Evolutionary conservation across 2,113 vertebrate species (phyloP).

Genomic region (Pseudorectes ferrugineus): DNA sequence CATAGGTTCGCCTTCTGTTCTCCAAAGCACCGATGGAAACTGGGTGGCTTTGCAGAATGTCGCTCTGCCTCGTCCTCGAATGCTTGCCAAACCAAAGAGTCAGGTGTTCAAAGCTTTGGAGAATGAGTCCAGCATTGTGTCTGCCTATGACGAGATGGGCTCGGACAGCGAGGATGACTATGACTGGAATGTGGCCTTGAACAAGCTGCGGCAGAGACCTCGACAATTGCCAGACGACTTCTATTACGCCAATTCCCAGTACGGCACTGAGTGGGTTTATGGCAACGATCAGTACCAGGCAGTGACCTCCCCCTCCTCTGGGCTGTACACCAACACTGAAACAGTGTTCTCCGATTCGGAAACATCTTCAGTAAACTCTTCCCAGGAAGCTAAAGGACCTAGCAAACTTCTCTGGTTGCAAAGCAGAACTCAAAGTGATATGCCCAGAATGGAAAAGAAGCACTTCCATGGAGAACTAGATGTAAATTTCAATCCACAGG

Average conservation of each 20-base stretch:
- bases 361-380: slow-evolving; percentile 79
- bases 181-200: slow-evolving; percentile 74
- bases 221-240: slow-evolving; percentile 73
- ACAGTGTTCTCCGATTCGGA: slow-evolving; percentile 88
- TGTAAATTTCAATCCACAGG: slow-evolving; percentile 91
- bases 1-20: slow-evolving; percentile 69
- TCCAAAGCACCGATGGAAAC: slow-evolving; percentile 91
- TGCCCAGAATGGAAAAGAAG: slow-evolving; percentile 41
- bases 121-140: slow-evolving; percentile 79
- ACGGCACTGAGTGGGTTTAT: slow-evolving; percentile 75
- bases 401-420: slow-evolving; percentile 63
- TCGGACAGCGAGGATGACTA: slow-evolving; percentile 82
- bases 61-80: slow-evolving; percentile 71
- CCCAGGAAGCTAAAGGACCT: slow-evolving; percentile 60
- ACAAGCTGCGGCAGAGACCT: slow-evolving; percentile 60
- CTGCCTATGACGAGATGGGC: slow-evolving; percentile 87
- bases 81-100: slow-evolving; percentile 85
- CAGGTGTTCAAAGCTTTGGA: slow-evolving; percentile 83
- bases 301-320: slow-evolving; percentile 79
- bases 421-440: slow-evolving; percentile 69
- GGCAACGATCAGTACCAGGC: slow-evolving; percentile 67
- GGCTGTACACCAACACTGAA: slow-evolving; percentile 83
- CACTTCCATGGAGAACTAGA: slow-evolving; percentile 76
- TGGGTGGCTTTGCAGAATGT: slow-evolving; percentile 89
- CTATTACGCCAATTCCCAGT: slow-evolving; percentile 75